These are phyloP conservation scores for Drosophila anomelani DNA, from an alignment of 2,888 invertebrate genomes.

Conservation along the genomic window DNA sequence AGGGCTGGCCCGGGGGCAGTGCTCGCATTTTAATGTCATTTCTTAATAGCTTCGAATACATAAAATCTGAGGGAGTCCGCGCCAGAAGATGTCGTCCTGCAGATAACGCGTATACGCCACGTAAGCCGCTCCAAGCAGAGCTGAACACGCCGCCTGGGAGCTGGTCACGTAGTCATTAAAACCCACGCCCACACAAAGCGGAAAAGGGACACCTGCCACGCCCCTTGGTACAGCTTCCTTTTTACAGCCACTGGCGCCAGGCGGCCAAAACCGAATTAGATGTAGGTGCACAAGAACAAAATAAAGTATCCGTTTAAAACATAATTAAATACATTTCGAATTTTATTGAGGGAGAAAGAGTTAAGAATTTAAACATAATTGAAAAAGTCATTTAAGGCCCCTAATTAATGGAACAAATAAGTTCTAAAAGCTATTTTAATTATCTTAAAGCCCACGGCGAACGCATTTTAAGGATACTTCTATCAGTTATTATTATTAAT, in stretches of 20 bases:
- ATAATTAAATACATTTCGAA: neutral
- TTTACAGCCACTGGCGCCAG: constrained; percentile 62
- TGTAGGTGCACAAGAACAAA: constrained; percentile 60
- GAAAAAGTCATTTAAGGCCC: neutral
- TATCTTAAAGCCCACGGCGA: neutral
- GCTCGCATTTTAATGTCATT: constrained; percentile 71
- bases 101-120: constrained; percentile 70
- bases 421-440: neutral
- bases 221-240: constrained; percentile 38
- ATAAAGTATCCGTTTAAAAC: neutral
- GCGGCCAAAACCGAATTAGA: constrained; percentile 63
- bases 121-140: constrained; percentile 63
- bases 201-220: constrained; percentile 48
- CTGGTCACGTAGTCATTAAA: constrained; percentile 71
- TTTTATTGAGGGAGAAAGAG: neutral
- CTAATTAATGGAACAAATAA: neutral
- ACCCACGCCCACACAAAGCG: constrained; percentile 41
- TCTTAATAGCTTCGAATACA: constrained; percentile 77
- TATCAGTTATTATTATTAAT: neutral
- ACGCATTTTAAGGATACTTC: too few relatives aligned
- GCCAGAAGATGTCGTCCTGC: constrained; percentile 58
- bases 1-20: constrained; percentile 20
- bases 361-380: neutral
- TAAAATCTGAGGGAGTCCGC: constrained; percentile 59
- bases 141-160: constrained; percentile 65